phyloP scores from a whole-genome alignment of 2,797 vertebrate genomes.

The Melanotaenia trifasciata region DNA sequence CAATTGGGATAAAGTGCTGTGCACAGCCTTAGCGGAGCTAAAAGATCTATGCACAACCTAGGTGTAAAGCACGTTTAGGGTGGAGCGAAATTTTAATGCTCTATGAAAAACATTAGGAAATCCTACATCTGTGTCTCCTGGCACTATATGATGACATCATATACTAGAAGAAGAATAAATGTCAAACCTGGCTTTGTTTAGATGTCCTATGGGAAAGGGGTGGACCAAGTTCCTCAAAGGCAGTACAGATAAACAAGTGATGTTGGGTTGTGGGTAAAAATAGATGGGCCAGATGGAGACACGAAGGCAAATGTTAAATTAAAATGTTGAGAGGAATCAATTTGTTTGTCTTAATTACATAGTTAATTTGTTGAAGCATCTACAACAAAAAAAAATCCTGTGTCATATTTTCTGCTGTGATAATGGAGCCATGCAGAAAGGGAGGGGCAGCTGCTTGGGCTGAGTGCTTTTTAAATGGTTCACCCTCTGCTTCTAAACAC shows the following conservation, averaged over 20 bases:
- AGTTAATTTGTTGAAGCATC: slow-evolving; percentile 77
- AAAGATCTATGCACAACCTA: slow-evolving; percentile 58
- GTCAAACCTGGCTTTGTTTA: slow-evolving; percentile 67
- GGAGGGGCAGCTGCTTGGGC: slow-evolving; percentile 49
- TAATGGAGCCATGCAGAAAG: slow-evolving; percentile 55
- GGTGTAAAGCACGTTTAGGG: slow-evolving; percentile 42
- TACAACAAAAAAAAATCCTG: slow-evolving; percentile 64
- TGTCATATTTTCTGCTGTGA: slow-evolving; percentile 71
- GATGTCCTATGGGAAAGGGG: slow-evolving; percentile 54
- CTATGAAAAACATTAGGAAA: slow-evolving; percentile 38
- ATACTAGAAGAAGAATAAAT: slow-evolving; percentile 66
- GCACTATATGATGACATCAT: slow-evolving; percentile 56
- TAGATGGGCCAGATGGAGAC: slow-evolving; percentile 56
- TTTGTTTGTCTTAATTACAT: slow-evolving; percentile 81
- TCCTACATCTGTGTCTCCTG: slow-evolving; percentile 31
- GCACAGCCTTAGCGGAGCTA: slow-evolving; percentile 52
- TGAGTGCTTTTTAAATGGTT: slow-evolving; percentile 76
- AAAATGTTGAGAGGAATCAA: slow-evolving; percentile 67
- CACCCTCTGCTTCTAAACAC: slow-evolving; percentile 74
- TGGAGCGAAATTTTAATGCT: slow-evolving; percentile 30
- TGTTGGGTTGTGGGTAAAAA: slow-evolving; percentile 31
- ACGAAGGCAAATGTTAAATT: slow-evolving; percentile 67
- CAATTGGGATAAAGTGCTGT: slow-evolving; percentile 57
- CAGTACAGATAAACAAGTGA: slow-evolving; percentile 45
- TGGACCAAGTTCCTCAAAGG: slow-evolving; percentile 34